phyloP scores from a whole-genome alignment of 2,888 invertebrate species.

The Eubasilissa splendida region DNA sequence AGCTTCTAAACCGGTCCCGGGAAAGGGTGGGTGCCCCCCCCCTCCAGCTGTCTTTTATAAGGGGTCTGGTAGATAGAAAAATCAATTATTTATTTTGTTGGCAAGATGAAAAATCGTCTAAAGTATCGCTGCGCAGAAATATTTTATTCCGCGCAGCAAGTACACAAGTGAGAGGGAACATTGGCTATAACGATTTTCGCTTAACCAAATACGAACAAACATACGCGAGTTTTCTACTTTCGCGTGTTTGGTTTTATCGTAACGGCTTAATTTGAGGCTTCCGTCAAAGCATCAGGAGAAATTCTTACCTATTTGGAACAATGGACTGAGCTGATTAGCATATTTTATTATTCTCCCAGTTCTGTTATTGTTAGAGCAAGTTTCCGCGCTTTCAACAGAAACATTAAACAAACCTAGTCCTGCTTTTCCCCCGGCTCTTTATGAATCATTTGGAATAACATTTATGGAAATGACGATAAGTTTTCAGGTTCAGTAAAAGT shows the following conservation, averaged over 20 bases:
- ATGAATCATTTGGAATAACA: constrained; percentile 31
- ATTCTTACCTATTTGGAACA: constrained; percentile 14
- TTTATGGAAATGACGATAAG: constrained; percentile 28
- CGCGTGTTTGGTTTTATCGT: neutral
- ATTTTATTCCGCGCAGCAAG: too few species aligned
- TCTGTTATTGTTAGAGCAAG: constrained; percentile 5
- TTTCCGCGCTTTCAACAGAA: neutral
- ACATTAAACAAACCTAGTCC: constrained; percentile 5
- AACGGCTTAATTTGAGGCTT: constrained; percentile 1
- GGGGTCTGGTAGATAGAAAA: too few species aligned
- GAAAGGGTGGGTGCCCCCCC: too few species aligned
- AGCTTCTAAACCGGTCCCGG: too few species aligned
- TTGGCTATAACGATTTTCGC: too few species aligned
- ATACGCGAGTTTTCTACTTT: neutral
- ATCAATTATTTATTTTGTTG: too few species aligned
- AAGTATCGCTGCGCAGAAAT: too few species aligned
- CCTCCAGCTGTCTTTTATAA: too few species aligned
- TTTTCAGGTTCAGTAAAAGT: constrained; percentile 12
- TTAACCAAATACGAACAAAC: neutral
- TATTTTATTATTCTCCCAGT: constrained; percentile 11
- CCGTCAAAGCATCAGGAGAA: neutral
- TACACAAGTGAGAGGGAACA: too few species aligned
- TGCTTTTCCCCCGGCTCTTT: constrained; percentile 8
- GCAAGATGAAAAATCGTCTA: too few species aligned
- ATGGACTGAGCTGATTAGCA: constrained; percentile 4